Evolutionary conservation across 2,797 vertebrate species (phyloP).

Genomic region (Calcarius lapponicus): DNA sequence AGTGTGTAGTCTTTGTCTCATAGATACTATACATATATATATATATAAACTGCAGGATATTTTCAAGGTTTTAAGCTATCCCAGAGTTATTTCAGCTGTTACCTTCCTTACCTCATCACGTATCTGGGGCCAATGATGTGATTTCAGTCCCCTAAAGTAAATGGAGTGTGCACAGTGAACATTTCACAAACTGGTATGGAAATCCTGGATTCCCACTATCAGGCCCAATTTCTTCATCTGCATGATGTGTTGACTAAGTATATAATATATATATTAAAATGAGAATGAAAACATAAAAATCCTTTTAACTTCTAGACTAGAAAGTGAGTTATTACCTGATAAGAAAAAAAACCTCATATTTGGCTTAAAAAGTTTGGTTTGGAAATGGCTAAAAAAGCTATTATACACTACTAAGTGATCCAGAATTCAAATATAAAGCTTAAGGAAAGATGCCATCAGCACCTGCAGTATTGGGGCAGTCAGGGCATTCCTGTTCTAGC

Average conservation of each 20-base stretch:
- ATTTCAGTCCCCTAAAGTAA: neutral
- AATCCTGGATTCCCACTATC: neutral
- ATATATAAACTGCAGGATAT: neutral
- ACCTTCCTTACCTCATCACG: neutral
- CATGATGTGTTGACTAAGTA: neutral
- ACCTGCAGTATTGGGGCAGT: neutral
- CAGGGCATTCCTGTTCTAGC: neutral
- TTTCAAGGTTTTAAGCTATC: neutral
- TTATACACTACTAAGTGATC: neutral
- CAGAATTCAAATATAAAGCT: neutral
- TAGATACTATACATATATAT: neutral
- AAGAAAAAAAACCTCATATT: neutral
- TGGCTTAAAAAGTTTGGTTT: neutral
- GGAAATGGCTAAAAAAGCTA: neutral
- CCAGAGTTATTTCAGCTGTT: neutral
- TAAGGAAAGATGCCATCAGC: neutral
- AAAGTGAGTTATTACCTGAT: neutral
- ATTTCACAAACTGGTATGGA: neutral
- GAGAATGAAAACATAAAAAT: neutral
- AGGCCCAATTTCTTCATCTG: neutral
- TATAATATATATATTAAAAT: neutral
- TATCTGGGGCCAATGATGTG: neutral
- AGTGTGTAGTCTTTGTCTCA: neutral
- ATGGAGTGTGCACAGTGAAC: neutral
- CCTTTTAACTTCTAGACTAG: neutral